Conservation (phyloP, 2,888 invertebrate species). For the Clitarchus hookeri region DNA sequence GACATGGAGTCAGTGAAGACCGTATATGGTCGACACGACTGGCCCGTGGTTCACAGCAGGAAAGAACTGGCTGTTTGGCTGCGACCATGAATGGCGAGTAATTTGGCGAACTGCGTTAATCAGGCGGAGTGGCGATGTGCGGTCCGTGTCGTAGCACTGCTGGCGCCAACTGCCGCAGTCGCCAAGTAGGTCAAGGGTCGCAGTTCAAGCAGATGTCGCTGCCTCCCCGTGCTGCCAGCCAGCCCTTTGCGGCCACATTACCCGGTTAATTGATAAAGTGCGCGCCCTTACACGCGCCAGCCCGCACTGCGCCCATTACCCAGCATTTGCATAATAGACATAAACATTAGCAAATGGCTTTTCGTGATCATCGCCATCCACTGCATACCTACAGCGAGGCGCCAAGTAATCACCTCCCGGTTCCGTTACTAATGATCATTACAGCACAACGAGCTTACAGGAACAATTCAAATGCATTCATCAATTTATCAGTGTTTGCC, state of each 20-base stretch:
- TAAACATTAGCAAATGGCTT: background rate
- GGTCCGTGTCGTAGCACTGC: background rate
- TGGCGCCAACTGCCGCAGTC: background rate
- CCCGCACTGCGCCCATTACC: background rate
- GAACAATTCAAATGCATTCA: no score
- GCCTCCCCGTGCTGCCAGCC: background rate
- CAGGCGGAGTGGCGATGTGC: background rate
- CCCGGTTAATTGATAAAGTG: background rate
- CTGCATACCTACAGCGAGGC: no score
- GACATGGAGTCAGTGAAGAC: no score
- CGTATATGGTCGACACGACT: no score
- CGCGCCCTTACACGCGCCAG: background rate
- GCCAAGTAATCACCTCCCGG: no score
- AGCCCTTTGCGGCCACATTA: background rate
- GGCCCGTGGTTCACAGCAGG: background rate
- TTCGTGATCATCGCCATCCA: no score
- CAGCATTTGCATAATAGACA: background rate
- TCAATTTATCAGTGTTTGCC: no score
- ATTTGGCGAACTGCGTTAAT: background rate
- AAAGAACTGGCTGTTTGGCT: background rate
- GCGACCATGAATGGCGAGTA: background rate
- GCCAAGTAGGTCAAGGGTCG: conserved; percentile 4
- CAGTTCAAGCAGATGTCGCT: background rate
- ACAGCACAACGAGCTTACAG: no score
- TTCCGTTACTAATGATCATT: no score